A percentile compares a stretch with the other conserved stretches of the same genome.
phyloP scores from a whole-genome alignment of 2,113 vertebrate genomes.

The Hydrochoerus hydrochaeris region DNA sequence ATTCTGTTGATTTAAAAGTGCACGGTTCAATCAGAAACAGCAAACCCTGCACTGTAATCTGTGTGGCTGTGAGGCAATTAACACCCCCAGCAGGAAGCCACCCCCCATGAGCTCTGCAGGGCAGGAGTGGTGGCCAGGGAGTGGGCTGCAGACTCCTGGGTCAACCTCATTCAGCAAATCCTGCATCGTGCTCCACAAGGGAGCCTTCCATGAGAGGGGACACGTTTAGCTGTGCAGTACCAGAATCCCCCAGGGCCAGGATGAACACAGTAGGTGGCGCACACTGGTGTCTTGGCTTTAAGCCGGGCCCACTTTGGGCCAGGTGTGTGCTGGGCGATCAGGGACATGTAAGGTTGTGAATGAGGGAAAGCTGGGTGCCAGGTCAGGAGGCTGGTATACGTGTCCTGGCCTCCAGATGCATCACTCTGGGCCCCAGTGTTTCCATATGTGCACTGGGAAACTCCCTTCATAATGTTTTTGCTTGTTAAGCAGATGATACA shows the following conservation, averaged over 20 bases:
- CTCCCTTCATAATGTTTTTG: not conserved
- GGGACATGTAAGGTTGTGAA: not conserved
- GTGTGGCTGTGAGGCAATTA: not conserved
- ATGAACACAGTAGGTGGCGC: not conserved
- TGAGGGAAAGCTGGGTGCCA: not conserved
- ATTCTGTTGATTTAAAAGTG: conserved; percentile 7
- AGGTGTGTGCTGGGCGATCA: not conserved
- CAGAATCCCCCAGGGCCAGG: not conserved
- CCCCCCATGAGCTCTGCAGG: not conserved
- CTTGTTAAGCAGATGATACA: not conserved
- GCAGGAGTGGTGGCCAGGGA: not conserved
- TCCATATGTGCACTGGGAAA: not conserved
- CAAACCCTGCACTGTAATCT: conserved; percentile 47
- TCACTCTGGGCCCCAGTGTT: not conserved
- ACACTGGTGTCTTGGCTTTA: not conserved
- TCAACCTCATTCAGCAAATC: conserved; percentile 30
- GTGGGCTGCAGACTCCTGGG: not conserved
- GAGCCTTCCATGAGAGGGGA: conserved; percentile 31
- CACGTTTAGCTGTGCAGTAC: not conserved
- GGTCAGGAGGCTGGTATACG: not conserved
- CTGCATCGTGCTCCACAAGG: conserved; percentile 24
- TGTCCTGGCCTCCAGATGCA: not conserved
- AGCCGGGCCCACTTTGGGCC: not conserved
- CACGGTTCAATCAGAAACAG: conserved; percentile 57
- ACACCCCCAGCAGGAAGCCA: not conserved